Evolutionary conservation across 2,888 invertebrate genomes (phyloP), one percentile per base, ranked within the genome.

Genomic region (Limnephilus auricula): DNA sequence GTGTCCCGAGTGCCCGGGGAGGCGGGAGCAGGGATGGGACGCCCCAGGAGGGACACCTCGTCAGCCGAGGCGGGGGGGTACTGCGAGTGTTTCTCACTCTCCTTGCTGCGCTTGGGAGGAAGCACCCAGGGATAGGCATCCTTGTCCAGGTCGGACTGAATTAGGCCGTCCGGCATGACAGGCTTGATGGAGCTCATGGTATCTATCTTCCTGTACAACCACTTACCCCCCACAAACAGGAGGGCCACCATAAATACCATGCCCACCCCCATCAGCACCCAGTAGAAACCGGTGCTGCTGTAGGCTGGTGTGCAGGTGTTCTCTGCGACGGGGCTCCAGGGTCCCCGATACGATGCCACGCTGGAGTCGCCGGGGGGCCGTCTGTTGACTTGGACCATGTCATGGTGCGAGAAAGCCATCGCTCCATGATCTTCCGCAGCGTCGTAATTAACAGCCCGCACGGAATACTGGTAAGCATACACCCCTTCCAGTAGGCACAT

Each of bases 131-230:
- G 94, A 93, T 95, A 95, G 5, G 94, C 94, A 18, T 89, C 96
- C 93, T 96, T 96, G 37, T 92, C 92, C 93, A 95, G 95, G 50
- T 95, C 95, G 92, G 95, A 94, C 90, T 94, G 96, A 5, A 65
- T 65, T 91, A 97, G 94, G 5, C 97, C 97, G 87, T 96, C 96
- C 34, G 97, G 97, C 92, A 97, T 94, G 93, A 97, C 97, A 30
- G 97, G 97, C 92, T 97, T 94, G 93, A 97, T 97, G 25, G 97
- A 96, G 94, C 97, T 96, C 37, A 97, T 97, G 93, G 97, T 96
- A 94, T 96, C 96, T 97, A 97, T 97, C 93, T 95, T 96, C 94
- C 96, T 96, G 93, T 96, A 97, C 40, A 96, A 94, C 94, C 97
- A 97, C 93, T 94, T 95, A 18, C 84, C 50, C 15, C 91, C 80